Percentiles rank a stretch among this genome's conserved stretches.
phyloP scores from a whole-genome alignment of 2,113 vertebrate species.

The Corythornis cristatus region DNA sequence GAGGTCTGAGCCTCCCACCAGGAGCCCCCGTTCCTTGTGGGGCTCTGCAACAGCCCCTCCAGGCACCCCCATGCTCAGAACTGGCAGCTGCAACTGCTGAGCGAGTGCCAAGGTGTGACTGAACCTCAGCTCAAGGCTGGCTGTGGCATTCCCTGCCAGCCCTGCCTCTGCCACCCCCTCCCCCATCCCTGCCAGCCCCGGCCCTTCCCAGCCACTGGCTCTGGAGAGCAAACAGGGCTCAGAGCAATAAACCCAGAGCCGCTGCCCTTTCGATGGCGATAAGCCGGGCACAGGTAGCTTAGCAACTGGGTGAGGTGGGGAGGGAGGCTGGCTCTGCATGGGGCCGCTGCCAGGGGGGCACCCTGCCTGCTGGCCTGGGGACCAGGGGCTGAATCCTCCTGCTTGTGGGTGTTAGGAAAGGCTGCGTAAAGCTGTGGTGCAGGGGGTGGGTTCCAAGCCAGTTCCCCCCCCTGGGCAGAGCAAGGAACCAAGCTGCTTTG shows the following conservation, averaged over 20 bases:
- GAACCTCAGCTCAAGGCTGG: background rate
- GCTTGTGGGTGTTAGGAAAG: accelerated
- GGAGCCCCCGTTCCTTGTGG: background rate
- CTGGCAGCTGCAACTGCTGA: background rate
- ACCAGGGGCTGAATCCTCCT: background rate
- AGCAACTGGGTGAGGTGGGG: constrained; percentile 41
- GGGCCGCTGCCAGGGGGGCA: background rate
- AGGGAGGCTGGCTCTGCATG: background rate
- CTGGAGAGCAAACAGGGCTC: background rate
- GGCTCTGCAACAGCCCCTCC: background rate
- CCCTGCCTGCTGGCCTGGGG: background rate
- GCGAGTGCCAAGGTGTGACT: background rate
- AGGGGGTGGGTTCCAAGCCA: background rate
- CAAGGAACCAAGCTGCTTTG: background rate
- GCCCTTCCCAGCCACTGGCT: background rate
- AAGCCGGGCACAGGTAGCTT: constrained; percentile 26
- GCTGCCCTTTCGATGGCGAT: constrained; percentile 49
- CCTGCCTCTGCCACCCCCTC: accelerated
- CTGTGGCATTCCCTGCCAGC: background rate
- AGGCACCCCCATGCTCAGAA: background rate
- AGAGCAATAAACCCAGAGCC: constrained; percentile 32
- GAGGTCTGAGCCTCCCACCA: background rate
- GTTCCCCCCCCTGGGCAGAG: background rate
- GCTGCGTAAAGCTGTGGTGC: background rate
- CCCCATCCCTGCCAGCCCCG: accelerated